Evolutionary conservation across 2,888 invertebrate species (phyloP).

Genomic region (Yponomeuta evonymella): DNA sequence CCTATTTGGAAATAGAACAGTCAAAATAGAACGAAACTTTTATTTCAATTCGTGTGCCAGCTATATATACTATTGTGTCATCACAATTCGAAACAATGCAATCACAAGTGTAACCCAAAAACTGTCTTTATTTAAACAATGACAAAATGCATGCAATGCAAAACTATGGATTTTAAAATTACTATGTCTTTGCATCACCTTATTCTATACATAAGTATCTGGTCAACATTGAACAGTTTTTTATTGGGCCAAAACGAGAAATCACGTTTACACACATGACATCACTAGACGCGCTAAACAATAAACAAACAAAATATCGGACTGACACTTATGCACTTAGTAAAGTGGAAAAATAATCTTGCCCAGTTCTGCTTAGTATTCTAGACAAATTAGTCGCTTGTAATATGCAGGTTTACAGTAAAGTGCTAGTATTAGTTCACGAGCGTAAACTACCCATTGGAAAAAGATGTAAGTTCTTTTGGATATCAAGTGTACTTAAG

Average conservation of each 20-base stretch:
- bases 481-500: too few relatives aligned
- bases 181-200: not conserved
- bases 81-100: not conserved
- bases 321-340: slow-evolving; percentile 24
- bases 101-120: slow-evolving; percentile 3
- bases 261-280: slow-evolving; percentile 8
- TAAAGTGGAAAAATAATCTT: slow-evolving; percentile 4
- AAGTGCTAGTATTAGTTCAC: slow-evolving; percentile 38
- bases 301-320: slow-evolving; percentile 19
- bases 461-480: slow-evolving; percentile 39
- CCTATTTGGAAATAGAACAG: not conserved
- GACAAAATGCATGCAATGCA: not conserved
- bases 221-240: not conserved
- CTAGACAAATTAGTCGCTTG: slow-evolving; percentile 27
- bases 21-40: not conserved
- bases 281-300: slow-evolving; percentile 11
- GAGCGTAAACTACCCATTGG: slow-evolving; percentile 30
- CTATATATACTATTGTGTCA: not conserved
- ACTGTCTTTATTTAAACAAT: not conserved
- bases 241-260: slow-evolving; percentile 7
- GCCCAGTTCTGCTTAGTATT: slow-evolving; percentile 30
- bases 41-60: not conserved
- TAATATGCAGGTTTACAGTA: slow-evolving; percentile 37
- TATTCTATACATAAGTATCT: not conserved
- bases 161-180: too few relatives aligned